Base-by-base conservation (phyloP, 2,888 invertebrate species). In the Drosophila cracens region DNA sequence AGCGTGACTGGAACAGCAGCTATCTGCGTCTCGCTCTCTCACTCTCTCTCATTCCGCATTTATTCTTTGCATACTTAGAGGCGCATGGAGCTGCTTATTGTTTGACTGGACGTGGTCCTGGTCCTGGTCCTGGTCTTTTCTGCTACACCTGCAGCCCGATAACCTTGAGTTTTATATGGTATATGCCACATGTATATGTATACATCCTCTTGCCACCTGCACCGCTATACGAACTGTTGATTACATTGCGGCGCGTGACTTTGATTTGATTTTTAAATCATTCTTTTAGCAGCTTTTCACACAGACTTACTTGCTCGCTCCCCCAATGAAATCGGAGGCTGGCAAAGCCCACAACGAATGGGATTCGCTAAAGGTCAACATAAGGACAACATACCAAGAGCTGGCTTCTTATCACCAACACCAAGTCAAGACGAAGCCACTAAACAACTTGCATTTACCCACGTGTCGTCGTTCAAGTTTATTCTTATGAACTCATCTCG, bases 221-320 rank as follows among this genome's bases (percentile, higher is more conserved):
- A 21, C n/a, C 64, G 56, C 63, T 52, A n/a, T 54, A n/a, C 33
- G 62, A 66, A 79, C 83, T 83, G 86, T 73, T 87, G 78, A 83
- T 81, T 82, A 84, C 76, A 76, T 82, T 83, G 83, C 74, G 86
- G 88, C 91, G 92, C 91, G 91, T 91, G 92, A 90, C 89, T 88
- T 90, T 91, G 90, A 91, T 91, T 91, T 90, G 83, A 87, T 89
- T 91, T 91, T 84, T 80, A 89, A 89, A 89, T 90, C 82, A 87
- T 90, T 86, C 82, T 74, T 74, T 81, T 78, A 64, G 85, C 85
- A 79, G 82, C 82, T 84, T 77, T 70, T 21, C 60, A 49, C 38
- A 59, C 66, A 16, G 8, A 46, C 46, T 25, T 16, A 63, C 68
- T 71, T 57, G 43, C 31, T 25, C 29, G 21, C 38, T 62, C 21